Evolutionary conservation across 2,797 vertebrate genomes (phyloP), one percentile per base, ranked within the genome.

Genomic region (Sebastes vulpes): DNA sequence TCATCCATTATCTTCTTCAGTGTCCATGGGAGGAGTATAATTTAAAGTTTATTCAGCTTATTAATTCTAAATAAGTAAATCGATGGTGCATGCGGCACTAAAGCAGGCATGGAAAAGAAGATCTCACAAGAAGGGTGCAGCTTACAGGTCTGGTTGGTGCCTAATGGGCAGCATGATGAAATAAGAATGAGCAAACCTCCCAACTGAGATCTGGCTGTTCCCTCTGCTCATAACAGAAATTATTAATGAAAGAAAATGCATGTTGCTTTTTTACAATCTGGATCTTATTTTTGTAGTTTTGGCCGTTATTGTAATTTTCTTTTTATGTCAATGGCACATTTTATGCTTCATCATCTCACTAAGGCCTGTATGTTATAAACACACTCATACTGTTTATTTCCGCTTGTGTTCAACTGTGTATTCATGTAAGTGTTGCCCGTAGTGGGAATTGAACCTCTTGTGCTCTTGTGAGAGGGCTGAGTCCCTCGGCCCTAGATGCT

Each of bases 371-470:
- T 59, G 28, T 32, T 35, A 68, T 48, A 20, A 42, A 67, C 23
- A 18, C 5, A 50, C 26, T 52, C n/a, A 6, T 23, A 6, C 18
- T 11, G 4, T n/a, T 72, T 50, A 18, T 56, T 46, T 18, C 5
- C 32, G 10, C 58, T 65, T 26, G 23, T 65, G 28, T 31, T 68
- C 66, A 52, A 64, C 54, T 73, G 52, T 20, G 42, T 56, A 59
- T 69, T 70, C 42, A 61, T 14, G 32, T 31, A 72, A 85, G 57
- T 72, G 61, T 72, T 77, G 46, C 46, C 70, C 76, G 71, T 21
- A 6, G 42, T 63, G 88, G 86, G 88, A 89, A 85, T 76, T 79
- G 38, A 77, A 68, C 31, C 72, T 76, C 58, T 10, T 64, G 26
- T 46, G 58, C 46, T 57, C 65, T 65, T 77, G 21, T 73, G 59